Conservation (phyloP, 2,797 vertebrate genomes). For the Austrolebias charrua region DNA sequence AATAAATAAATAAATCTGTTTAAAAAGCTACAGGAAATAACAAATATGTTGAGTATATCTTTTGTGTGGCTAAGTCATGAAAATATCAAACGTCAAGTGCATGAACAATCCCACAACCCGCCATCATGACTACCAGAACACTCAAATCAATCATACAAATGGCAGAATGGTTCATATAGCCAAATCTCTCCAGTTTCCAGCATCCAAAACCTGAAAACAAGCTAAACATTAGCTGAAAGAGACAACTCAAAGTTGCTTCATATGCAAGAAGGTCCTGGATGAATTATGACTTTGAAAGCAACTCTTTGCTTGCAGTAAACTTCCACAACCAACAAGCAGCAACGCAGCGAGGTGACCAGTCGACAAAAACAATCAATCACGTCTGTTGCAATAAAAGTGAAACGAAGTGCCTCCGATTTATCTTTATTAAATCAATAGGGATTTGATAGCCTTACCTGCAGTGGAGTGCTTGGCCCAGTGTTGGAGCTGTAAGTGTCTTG, state of each 20-base stretch:
- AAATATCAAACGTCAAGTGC: slow-evolving; percentile 16
- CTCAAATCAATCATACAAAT: neutral
- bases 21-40: neutral
- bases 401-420: slow-evolving; percentile 64
- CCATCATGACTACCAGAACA: slow-evolving; percentile 14
- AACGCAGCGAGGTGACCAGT: slow-evolving; percentile 33
- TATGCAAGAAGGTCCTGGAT: slow-evolving; percentile 1
- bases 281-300: slow-evolving; percentile 28
- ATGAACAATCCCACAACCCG: neutral
- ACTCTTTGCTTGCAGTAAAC: slow-evolving; percentile 44
- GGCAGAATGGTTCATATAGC: neutral
- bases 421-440: slow-evolving; percentile 75
- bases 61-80: slow-evolving; percentile 76
- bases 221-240: neutral
- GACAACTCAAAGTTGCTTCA: neutral
- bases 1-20: neutral
- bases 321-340: slow-evolving; percentile 48
- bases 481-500: slow-evolving; percentile 73
- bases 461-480: slow-evolving; percentile 62
- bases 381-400: slow-evolving; percentile 61
- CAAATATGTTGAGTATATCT: neutral
- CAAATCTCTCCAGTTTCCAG: neutral
- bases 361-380: slow-evolving; percentile 64
- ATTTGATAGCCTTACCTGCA: slow-evolving; percentile 80
- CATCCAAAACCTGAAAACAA: neutral